Percentiles rank a stretch among this genome's conserved stretches.
These are phyloP conservation scores for Mycalesis mineus DNA, from an alignment of 2,888 invertebrate genomes.

Conservation along the genomic window DNA sequence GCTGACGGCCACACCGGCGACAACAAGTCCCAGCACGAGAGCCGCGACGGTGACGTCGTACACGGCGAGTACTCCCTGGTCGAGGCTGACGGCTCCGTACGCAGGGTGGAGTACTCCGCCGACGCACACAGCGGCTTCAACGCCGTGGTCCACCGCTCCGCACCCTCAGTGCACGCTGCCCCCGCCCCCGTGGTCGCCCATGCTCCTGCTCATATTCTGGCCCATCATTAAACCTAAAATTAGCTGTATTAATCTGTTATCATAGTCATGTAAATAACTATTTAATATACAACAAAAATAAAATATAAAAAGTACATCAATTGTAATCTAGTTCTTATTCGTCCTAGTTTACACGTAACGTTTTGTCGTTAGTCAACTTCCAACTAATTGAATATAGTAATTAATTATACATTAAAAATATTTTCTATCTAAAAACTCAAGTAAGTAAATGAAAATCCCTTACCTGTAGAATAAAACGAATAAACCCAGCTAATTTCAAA, in stretches of 20 bases:
- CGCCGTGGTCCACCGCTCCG: conserved; percentile 37
- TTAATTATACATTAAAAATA: no score
- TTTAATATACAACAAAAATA: background rate
- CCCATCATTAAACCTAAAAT: conserved; percentile 10
- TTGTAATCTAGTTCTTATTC: no score
- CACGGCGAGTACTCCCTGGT: conserved; percentile 68
- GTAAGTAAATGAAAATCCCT: no score
- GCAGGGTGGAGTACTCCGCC: conserved; percentile 72
- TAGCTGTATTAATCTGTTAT: background rate
- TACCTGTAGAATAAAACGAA: no score
- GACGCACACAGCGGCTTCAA: conserved; percentile 61
- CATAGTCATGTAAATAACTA: background rate
- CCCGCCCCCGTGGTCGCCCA: conserved; percentile 24
- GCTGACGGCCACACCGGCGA: conserved; percentile 77
- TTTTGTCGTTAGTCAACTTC: no score
- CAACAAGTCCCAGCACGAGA: conserved; percentile 75
- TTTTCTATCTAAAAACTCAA: no score
- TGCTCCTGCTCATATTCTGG: conserved; percentile 14
- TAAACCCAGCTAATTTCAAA: no score
- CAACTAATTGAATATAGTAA: no score
- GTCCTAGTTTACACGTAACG: no score
- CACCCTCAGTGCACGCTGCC: conserved; percentile 29
- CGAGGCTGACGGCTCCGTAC: conserved; percentile 68
- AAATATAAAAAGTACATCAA: no score
- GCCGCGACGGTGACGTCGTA: conserved; percentile 80